A percentile compares a stretch with the other conserved stretches of the same genome.
These are phyloP conservation scores for Abscondita cerata DNA, from an alignment of 2,888 invertebrate species.

Conservation along the genomic window DNA sequence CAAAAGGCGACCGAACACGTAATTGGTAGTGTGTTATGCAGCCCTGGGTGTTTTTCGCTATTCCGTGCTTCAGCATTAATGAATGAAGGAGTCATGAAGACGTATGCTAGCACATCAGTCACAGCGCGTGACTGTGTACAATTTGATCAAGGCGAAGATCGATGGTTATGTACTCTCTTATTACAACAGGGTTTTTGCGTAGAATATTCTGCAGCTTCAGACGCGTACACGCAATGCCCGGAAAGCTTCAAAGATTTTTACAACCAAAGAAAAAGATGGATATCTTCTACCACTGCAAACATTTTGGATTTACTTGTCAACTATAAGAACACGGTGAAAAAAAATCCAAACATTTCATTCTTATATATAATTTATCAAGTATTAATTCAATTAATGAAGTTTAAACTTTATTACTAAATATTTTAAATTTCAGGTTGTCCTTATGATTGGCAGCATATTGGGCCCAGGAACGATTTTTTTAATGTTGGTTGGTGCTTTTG, in stretches of 20 bases:
- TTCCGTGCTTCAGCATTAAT: slow-evolving; percentile 88
- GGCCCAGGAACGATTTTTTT: slow-evolving; percentile 85
- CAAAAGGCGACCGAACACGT: slow-evolving; percentile 92
- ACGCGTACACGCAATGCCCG: slow-evolving; percentile 93
- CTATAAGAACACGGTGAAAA: slow-evolving; percentile 77
- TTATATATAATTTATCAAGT: slow-evolving; percentile 79
- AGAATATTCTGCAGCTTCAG: slow-evolving; percentile 95
- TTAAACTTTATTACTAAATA: no score
- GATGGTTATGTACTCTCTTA: slow-evolving; percentile 93
- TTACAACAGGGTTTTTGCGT: slow-evolving; percentile 91
- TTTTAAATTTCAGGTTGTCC: slow-evolving; percentile 53
- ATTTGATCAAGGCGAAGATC: slow-evolving; percentile 95
- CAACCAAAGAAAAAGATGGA: slow-evolving; percentile 94
- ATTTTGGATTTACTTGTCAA: slow-evolving; percentile 86
- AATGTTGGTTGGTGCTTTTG: slow-evolving; percentile 84
- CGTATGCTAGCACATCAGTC: slow-evolving; percentile 79
- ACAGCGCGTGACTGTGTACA: slow-evolving; percentile 88
- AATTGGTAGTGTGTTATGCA: slow-evolving; percentile 88
- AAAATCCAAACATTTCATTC: slow-evolving; percentile 89
- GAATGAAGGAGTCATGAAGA: slow-evolving; percentile 89
- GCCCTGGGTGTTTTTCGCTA: slow-evolving; percentile 91
- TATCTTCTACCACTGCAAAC: slow-evolving; percentile 95
- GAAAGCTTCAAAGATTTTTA: slow-evolving; percentile 93
- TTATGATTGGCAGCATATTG: slow-evolving; percentile 78
- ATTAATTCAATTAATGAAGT: slow-evolving; percentile 8